Base-by-base conservation (phyloP, 2,797 vertebrate genomes). In the Aeoliscus strigatus region DNA sequence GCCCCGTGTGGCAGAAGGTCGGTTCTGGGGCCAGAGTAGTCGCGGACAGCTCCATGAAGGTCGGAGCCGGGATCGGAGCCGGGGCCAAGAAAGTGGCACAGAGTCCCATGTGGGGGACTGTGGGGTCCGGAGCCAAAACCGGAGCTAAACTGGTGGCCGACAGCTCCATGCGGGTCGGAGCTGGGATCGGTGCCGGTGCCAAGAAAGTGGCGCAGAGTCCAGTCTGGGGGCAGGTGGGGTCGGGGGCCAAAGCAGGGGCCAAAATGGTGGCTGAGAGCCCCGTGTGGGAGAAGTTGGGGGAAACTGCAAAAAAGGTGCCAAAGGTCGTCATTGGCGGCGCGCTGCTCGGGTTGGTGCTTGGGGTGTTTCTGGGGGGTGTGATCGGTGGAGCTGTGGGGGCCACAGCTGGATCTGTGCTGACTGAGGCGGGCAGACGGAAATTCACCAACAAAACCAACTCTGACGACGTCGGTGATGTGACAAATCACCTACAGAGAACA, bases 351-450 rank as follows among this genome's bases (percentile, higher is more conserved):
- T 68, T 86, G 60, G 39, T 81, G 39, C 66, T 85, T 0, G 89
- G 87, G 1, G 80, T 83, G 26, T 25, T 88, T 55, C 35, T 87
- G 2, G 79, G 75, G 0, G 87, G 85, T 0, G 36, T 53, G 14
- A 46, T 85, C 10, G 88, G 87, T 1, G 89, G 84, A 9, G 86
- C 80, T 8, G 40, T 83, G 0, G 89, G 89, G 1, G 80, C 81
- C 14, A 74, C 65, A 2, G 62, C 77, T 27, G 89, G 88, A 9
- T 77, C 84, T 15, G 81, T 49, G 1, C 55, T 38, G 1, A 55
- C 60, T 3, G 88, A 89, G 55, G 76, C 81, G 29, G 83, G 70
- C 18, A 74, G 87, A 37, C 55, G 66, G 7, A 88, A 79, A 51
- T 49, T 82, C 8, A 9, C 25, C 33, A 76, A 68, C 2, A 73